Conservation (phyloP, 2,888 invertebrate species). For the Drosophila ezoana region DNA sequence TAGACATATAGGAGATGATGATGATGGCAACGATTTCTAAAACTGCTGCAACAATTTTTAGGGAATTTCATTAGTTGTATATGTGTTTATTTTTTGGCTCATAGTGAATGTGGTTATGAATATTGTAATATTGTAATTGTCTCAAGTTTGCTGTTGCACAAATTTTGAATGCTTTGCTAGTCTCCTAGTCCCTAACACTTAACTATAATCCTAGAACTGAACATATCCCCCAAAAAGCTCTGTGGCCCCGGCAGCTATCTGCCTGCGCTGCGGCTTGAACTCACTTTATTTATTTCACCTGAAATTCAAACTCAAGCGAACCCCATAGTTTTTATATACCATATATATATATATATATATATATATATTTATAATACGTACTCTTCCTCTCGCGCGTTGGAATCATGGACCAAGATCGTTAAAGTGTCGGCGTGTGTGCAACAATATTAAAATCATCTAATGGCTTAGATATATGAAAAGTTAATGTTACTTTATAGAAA, state of each 20-base stretch:
- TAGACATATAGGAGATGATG: slow-evolving; percentile 42
- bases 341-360: slow-evolving; percentile 27
- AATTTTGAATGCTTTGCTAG: slow-evolving; percentile 52
- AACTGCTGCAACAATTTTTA: slow-evolving; percentile 64
- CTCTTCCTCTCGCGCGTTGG: slow-evolving; percentile 69
- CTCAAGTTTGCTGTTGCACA: slow-evolving; percentile 52
- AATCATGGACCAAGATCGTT: slow-evolving; percentile 71
- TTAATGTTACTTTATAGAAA: slow-evolving; percentile 70
- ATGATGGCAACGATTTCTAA: slow-evolving; percentile 24
- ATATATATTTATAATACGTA: slow-evolving; percentile 30
- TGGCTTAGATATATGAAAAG: slow-evolving; percentile 42
- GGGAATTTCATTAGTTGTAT: slow-evolving; percentile 67
- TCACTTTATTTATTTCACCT: slow-evolving; percentile 65
- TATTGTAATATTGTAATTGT: slow-evolving; percentile 39
- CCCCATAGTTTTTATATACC: slow-evolving; percentile 36
- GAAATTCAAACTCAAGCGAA: slow-evolving; percentile 33
- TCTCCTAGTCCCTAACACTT: slow-evolving; percentile 47
- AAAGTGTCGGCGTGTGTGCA: slow-evolving; percentile 54
- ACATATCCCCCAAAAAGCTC: slow-evolving; percentile 49
- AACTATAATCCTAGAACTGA: slow-evolving; percentile 60
- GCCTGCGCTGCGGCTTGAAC: slow-evolving; percentile 11
- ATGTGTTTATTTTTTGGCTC: slow-evolving; percentile 31
- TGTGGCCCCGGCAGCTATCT: background rate
- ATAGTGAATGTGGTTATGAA: slow-evolving; percentile 45
- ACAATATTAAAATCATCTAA: slow-evolving; percentile 52